These are phyloP conservation scores for Dallia pectoralis DNA, from an alignment of 2,797 vertebrate genomes.

Conservation along the genomic window DNA sequence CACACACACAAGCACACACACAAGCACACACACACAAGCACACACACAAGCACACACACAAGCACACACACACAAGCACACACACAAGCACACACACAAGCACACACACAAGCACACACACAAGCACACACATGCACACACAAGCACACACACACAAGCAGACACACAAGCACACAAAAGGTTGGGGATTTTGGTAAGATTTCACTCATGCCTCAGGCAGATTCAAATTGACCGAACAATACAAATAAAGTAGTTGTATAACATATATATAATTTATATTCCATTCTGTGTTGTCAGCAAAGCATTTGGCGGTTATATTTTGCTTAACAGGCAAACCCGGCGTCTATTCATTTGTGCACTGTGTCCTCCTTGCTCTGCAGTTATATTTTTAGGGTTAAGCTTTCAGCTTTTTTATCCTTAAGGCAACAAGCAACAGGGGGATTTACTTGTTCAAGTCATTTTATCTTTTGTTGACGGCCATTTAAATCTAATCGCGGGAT, in stretches of 20 bases:
- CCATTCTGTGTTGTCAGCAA: background rate
- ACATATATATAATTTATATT: background rate
- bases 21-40: background rate
- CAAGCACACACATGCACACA: background rate
- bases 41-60: background rate
- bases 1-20: background rate
- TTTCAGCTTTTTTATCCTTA: background rate
- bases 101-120: background rate
- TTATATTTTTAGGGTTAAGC: background rate
- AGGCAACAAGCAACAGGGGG: background rate
- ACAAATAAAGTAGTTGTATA: background rate
- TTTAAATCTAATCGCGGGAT: conserved; percentile 32
- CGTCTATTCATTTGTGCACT: background rate
- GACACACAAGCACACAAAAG: background rate
- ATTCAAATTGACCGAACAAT: background rate
- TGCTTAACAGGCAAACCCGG: background rate
- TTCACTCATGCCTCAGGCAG: background rate
- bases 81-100: conserved; percentile 3
- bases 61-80: too few relatives aligned
- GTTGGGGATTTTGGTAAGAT: background rate
- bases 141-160: background rate
- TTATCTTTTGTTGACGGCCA: conserved; percentile 29
- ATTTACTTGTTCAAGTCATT: conserved; percentile 8
- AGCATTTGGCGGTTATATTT: background rate
- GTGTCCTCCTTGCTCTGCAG: background rate